Evolutionary conservation across 92 coral and sea anemone species (phyloP).

Genomic region (Hydrozoanthus gracilis): DNA sequence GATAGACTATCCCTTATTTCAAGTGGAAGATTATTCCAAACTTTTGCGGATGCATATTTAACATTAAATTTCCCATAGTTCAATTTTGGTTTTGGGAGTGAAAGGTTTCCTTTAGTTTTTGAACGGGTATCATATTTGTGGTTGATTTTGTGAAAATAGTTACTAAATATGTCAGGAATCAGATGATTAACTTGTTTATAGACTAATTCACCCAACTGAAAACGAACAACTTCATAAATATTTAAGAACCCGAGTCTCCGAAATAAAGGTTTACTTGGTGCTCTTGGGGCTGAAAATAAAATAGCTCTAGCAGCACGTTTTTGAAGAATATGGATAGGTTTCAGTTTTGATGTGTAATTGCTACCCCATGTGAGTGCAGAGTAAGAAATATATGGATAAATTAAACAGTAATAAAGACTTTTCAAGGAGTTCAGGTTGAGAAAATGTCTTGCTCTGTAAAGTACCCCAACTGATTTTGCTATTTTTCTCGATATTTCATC

Average conservation of each 20-base stretch:
- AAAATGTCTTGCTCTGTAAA: slow-evolving; percentile 7
- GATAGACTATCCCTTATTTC: neutral
- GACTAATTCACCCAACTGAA: neutral
- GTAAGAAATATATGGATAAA: slow-evolving; percentile 18
- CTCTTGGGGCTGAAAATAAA: slow-evolving; percentile 9
- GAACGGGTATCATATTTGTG: neutral
- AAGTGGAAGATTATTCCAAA: neutral
- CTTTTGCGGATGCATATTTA: neutral
- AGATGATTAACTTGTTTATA: neutral
- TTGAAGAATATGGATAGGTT: slow-evolving; percentile 28
- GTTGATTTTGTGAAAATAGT: too few species aligned
- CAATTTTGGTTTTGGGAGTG: neutral
- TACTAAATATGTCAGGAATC: too few species aligned
- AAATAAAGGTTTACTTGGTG: slow-evolving; percentile 7
- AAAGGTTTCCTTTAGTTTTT: neutral
- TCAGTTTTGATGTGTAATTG: slow-evolving; percentile 25
- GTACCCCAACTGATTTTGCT: slow-evolving; percentile 6
- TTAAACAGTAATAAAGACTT: slow-evolving; percentile 31
- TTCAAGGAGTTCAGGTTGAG: slow-evolving; percentile 21
- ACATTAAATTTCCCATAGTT: neutral
- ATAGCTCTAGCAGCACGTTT: slow-evolving; percentile 29
- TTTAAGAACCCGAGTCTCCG: neutral
- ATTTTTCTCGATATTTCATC: slow-evolving; percentile 9
- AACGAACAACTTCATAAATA: neutral
- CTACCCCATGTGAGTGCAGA: slow-evolving; percentile 25